Evolutionary conservation across 1,140 invertebrate species (phyloP).

Genomic region (Drosophila persimilis): DNA sequence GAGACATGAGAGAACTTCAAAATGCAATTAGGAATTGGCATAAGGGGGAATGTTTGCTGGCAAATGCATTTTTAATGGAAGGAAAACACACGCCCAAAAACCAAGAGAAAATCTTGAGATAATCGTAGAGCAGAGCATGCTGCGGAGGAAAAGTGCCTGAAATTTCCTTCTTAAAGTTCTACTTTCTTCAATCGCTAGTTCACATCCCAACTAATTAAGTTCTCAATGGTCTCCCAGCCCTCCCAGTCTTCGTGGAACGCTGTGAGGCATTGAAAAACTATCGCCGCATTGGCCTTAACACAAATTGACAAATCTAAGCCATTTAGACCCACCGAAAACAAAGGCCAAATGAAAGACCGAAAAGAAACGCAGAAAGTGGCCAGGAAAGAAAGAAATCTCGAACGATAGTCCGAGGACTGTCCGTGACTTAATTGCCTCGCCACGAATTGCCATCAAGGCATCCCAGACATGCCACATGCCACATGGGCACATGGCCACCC

Average conservation of each 20-base stretch:
- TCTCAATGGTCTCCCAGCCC: slow-evolving; percentile 31
- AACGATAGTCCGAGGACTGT: slow-evolving; percentile 39
- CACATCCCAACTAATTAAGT: slow-evolving; percentile 58
- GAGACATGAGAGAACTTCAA: not conserved
- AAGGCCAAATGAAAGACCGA: slow-evolving; percentile 43
- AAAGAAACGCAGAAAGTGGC: slow-evolving; percentile 13
- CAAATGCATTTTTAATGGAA: slow-evolving; percentile 37
- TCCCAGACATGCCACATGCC: too few species aligned
- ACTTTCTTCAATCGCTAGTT: slow-evolving; percentile 14
- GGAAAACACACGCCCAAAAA: slow-evolving; percentile 5
- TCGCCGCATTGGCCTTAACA: slow-evolving; percentile 72
- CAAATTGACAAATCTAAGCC: slow-evolving; percentile 75
- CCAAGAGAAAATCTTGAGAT: slow-evolving; percentile 12
- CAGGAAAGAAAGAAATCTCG: slow-evolving; percentile 50
- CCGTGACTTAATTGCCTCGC: slow-evolving; percentile 66
- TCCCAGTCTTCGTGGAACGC: slow-evolving; percentile 2
- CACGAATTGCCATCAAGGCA: slow-evolving; percentile 19
- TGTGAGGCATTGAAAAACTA: slow-evolving; percentile 51
- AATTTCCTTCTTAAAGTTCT: not conserved
- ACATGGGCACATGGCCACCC: not conserved
- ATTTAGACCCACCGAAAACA: slow-evolving; percentile 58
- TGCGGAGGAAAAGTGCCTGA: not conserved
- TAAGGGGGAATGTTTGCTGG: not conserved
- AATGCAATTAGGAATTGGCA: slow-evolving; percentile 22
- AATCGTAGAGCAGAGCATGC: not conserved